These are phyloP conservation scores for Macroteleia sp. DNA, from an alignment of 2,888 invertebrate genomes.

Conservation along the genomic window DNA sequence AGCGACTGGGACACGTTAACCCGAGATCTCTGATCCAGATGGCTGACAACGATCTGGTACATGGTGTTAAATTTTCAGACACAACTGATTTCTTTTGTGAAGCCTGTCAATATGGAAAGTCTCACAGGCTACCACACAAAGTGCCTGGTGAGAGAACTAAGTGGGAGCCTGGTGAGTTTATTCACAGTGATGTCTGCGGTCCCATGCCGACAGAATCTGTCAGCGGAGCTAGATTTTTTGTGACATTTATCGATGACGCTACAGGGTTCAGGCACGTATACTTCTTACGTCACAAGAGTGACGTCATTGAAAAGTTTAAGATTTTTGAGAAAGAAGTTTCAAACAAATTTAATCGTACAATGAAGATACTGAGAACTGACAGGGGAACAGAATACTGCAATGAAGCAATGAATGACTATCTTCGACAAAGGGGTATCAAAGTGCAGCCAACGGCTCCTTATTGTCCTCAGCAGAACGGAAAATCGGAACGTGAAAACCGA, in stretches of 20 bases:
- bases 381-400: constrained; percentile 37
- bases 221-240: constrained; percentile 59
- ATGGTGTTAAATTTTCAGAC: too few species aligned
- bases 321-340: constrained; percentile 2
- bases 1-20: too few species aligned
- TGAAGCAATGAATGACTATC: constrained; percentile 8
- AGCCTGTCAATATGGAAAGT: too few species aligned
- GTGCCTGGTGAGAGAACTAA: too few species aligned
- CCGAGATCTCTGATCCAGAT: too few species aligned
- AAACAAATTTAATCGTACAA: constrained; percentile 24
- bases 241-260: constrained; percentile 63
- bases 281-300: constrained; percentile 36
- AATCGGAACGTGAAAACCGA: constrained; percentile 59
- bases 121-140: too few species aligned
- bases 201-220: constrained; percentile 63
- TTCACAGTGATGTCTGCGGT: constrained; percentile 66
- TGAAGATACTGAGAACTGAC: constrained; percentile 24
- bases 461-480: constrained; percentile 58
- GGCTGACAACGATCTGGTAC: too few species aligned
- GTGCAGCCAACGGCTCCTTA: constrained; percentile 17
- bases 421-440: not conserved
- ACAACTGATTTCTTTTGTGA: too few species aligned
- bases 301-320: constrained; percentile 28
- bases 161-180: too few species aligned
- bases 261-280: constrained; percentile 56